A percentile compares a stretch with the other conserved stretches of the same genome.
These are phyloP conservation scores for Gambusia holbrooki DNA, from an alignment of 2,113 vertebrate genomes.

Conservation along the genomic window DNA sequence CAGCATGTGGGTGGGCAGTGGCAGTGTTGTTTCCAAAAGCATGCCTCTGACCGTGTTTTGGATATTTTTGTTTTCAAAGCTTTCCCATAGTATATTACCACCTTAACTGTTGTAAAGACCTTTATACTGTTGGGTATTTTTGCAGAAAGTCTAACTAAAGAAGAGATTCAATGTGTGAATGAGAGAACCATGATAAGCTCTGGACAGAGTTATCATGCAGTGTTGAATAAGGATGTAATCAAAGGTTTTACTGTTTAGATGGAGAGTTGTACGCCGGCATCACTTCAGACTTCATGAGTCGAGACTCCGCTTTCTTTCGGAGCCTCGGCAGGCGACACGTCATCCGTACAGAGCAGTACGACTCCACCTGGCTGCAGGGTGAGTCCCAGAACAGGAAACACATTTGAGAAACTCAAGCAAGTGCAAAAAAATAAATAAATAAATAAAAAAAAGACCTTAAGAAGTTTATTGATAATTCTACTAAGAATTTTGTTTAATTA, in stretches of 20 bases:
- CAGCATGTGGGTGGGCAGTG: background rate
- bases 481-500: no score
- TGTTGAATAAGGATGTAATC: background rate
- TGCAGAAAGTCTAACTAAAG: background rate
- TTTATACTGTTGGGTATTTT: background rate
- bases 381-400: background rate
- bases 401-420: background rate
- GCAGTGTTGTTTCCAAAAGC: background rate
- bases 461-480: no score
- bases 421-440: background rate
- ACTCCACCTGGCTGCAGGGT: constrained; percentile 85
- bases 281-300: constrained; percentile 84
- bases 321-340: constrained; percentile 80
- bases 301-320: constrained; percentile 83
- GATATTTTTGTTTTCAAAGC: background rate
- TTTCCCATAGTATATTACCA: background rate
- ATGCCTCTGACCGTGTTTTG: background rate
- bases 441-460: no score
- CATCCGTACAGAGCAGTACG: constrained; percentile 85
- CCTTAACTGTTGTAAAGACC: background rate
- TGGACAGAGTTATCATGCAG: background rate
- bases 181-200: background rate
- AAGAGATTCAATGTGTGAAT: background rate
- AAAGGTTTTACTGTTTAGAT: constrained; percentile 60
- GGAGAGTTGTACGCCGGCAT: constrained; percentile 84